A percentile compares a stretch with the other conserved stretches of the same genome.
These are phyloP conservation scores for Drosophila baimaii DNA, from an alignment of 1,140 invertebrate genomes.

Conservation along the genomic window DNA sequence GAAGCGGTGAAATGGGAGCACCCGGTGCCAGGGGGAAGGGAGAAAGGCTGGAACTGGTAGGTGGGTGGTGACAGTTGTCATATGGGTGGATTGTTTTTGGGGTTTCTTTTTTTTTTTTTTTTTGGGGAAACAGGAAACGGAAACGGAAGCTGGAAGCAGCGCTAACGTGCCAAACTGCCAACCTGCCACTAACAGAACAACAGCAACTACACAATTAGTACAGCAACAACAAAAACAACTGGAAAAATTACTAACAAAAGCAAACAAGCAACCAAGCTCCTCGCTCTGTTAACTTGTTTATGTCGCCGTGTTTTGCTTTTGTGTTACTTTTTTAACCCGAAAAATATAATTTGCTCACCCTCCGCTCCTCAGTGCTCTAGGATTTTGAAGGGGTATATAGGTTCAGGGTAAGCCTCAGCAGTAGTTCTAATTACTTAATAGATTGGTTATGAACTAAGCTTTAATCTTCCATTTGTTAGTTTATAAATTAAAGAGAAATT, in stretches of 20 bases:
- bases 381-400: background rate
- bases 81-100: conserved; percentile 80
- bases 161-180: conserved; percentile 67
- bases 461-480: too few species aligned
- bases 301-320: conserved; percentile 72
- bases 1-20: background rate
- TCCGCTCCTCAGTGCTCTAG: background rate
- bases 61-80: conserved; percentile 74
- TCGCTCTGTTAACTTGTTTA: conserved; percentile 77
- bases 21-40: background rate
- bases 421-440: background rate
- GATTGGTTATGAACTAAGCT: too few species aligned
- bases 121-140: conserved; percentile 53
- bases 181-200: conserved; percentile 37
- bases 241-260: conserved; percentile 46
- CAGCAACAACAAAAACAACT: conserved; percentile 33
- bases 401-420: background rate
- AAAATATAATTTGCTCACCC: conserved; percentile 63
- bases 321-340: conserved; percentile 67
- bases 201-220: conserved; percentile 33
- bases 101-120: conserved; percentile 29
- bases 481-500: too few species aligned
- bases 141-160: conserved; percentile 68
- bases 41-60: background rate
- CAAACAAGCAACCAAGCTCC: conserved; percentile 27